These are phyloP conservation scores for Atractosteus spatula DNA, from an alignment of 2,113 vertebrate genomes.

Conservation along the genomic window DNA sequence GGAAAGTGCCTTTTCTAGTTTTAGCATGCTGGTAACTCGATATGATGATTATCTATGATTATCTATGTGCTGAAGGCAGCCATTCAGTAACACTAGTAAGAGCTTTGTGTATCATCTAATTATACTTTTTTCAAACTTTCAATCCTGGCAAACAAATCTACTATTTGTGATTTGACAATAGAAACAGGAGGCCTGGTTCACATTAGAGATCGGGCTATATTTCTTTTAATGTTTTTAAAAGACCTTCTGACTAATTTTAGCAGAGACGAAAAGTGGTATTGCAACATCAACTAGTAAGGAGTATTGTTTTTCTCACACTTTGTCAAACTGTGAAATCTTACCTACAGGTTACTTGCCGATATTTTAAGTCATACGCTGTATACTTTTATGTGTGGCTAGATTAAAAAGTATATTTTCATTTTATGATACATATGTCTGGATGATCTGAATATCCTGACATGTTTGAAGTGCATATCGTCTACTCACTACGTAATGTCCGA, in stretches of 20 bases:
- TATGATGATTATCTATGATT: conserved; percentile 17
- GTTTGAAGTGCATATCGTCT: no score
- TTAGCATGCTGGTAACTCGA: background rate
- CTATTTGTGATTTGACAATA: conserved; percentile 36
- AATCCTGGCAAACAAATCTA: conserved; percentile 8
- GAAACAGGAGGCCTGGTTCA: background rate
- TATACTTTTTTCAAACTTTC: background rate
- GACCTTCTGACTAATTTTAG: background rate
- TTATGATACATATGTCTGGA: no score
- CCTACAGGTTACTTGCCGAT: no score
- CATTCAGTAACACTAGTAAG: background rate
- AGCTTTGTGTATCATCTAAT: conserved; percentile 1
- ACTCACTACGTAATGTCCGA: no score
- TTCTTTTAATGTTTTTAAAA: background rate
- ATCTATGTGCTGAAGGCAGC: conserved; percentile 13
- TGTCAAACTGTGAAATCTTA: no score
- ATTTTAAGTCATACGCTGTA: no score
- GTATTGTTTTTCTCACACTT: no score
- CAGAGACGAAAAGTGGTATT: background rate
- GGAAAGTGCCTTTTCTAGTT: background rate
- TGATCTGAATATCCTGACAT: no score
- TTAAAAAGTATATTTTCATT: no score
- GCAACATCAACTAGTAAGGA: background rate
- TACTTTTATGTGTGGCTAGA: no score
- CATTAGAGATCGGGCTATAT: background rate